These are phyloP conservation scores for Craniophora ligustri DNA, from an alignment of 2,888 invertebrate genomes.

Conservation along the genomic window DNA sequence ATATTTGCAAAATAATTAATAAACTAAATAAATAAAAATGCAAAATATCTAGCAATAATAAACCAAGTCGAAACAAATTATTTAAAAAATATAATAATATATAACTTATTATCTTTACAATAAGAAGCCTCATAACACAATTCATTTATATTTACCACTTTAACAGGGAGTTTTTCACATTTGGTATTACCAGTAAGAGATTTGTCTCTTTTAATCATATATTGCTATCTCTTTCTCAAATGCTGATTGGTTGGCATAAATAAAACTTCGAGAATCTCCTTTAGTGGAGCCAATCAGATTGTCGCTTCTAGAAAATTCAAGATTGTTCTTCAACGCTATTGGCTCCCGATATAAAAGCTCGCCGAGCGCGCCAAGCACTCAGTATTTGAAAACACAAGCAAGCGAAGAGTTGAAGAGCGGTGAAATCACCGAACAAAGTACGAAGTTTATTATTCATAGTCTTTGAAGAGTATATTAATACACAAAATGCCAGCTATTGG, in stretches of 20 bases:
- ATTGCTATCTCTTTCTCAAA: constrained; percentile 47
- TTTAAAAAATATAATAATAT: too few relatives aligned
- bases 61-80: too few relatives aligned
- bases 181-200: constrained; percentile 42
- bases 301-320: constrained; percentile 62
- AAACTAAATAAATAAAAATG: too few relatives aligned
- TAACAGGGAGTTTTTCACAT: constrained; percentile 42
- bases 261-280: constrained; percentile 65
- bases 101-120: too few relatives aligned
- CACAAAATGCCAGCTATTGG: constrained; percentile 78
- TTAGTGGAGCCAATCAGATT: constrained; percentile 58
- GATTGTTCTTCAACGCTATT: constrained; percentile 71
- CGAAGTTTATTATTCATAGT: constrained; percentile 25
- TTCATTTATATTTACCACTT: constrained; percentile 7
- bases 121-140: too few relatives aligned
- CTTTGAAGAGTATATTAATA: constrained; percentile 27
- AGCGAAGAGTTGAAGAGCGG: constrained; percentile 60
- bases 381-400: constrained; percentile 74
- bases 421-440: constrained; percentile 58
- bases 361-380: constrained; percentile 72
- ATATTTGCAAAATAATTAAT: too few relatives aligned
- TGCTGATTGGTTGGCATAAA: constrained; percentile 59
- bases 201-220: constrained; percentile 46
- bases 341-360: constrained; percentile 47
- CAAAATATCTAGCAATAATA: neutral